phyloP scores from a whole-genome alignment of 2,113 vertebrate species.

The Charina bottae region DNA sequence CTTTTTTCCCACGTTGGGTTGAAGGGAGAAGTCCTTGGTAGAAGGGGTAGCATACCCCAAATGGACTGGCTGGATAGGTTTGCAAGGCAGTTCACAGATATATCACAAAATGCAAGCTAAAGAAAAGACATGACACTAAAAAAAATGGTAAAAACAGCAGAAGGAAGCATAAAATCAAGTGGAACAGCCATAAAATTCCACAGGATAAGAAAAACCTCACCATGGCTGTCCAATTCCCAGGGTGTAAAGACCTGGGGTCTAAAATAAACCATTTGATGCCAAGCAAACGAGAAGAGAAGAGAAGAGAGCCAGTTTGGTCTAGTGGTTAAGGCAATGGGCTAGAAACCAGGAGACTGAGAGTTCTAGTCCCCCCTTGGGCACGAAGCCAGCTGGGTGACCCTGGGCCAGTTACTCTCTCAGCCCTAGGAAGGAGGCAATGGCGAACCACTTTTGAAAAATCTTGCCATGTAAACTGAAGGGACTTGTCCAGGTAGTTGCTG shows the following conservation, averaged over 20 bases:
- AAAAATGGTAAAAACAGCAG: background rate
- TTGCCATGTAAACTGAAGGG: too few relatives aligned
- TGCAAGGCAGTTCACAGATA: background rate
- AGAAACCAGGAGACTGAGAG: too few relatives aligned
- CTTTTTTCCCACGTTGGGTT: background rate
- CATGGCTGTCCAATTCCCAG: background rate
- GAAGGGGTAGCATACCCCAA: background rate
- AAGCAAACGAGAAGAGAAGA: background rate
- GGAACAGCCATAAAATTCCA: background rate
- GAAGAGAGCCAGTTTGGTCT: too few relatives aligned
- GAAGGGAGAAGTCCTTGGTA: background rate
- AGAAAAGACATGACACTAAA: background rate
- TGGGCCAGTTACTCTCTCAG: too few relatives aligned
- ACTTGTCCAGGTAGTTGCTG: too few relatives aligned
- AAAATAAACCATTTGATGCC: background rate
- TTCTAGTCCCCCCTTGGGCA: too few relatives aligned
- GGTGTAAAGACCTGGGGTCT: background rate
- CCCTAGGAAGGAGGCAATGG: too few relatives aligned
- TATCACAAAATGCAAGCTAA: background rate
- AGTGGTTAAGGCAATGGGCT: too few relatives aligned
- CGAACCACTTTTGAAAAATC: too few relatives aligned
- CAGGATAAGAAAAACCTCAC: background rate
- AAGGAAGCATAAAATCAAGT: background rate
- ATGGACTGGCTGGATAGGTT: background rate
- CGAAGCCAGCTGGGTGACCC: too few relatives aligned